Conservation (phyloP, 2,888 invertebrate species). For the Antheraea yamamai region DNA sequence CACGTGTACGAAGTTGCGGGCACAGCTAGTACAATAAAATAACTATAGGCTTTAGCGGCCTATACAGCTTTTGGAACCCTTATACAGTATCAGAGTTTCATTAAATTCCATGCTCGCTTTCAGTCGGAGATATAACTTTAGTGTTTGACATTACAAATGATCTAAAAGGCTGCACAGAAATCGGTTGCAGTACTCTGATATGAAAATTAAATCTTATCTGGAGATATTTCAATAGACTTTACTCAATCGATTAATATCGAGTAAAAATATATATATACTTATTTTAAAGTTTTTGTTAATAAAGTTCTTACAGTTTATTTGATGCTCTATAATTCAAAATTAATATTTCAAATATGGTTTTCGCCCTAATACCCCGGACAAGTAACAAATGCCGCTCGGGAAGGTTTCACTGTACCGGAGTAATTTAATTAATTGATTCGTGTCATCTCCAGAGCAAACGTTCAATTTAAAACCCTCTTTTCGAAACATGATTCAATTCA, state of each 20-base stretch:
- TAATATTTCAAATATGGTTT: background rate
- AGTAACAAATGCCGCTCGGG: constrained; percentile 26
- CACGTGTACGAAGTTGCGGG: too few species aligned
- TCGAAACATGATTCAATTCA: constrained; percentile 10
- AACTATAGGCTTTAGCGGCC: too few species aligned
- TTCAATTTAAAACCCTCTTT: constrained; percentile 32
- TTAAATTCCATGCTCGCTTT: too few species aligned
- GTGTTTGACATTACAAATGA: too few species aligned
- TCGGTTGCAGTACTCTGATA: too few species aligned
- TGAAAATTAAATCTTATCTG: too few species aligned
- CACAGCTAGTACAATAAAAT: too few species aligned
- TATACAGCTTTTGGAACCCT: too few species aligned
- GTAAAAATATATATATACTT: background rate
- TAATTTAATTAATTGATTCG: constrained; percentile 65
- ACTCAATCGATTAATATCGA: background rate
- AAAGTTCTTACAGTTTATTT: constrained; percentile 1
- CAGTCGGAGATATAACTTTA: too few species aligned
- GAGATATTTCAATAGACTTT: background rate
- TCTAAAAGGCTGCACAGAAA: too few species aligned
- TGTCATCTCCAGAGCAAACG: constrained; percentile 47
- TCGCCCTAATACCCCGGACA: background rate
- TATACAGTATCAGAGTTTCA: too few species aligned
- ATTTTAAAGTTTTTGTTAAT: background rate
- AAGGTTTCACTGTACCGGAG: constrained; percentile 47
- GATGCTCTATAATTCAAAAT: constrained; percentile 6